Base-by-base conservation (phyloP, 2,113 vertebrate species). In the Channa argus region DNA sequence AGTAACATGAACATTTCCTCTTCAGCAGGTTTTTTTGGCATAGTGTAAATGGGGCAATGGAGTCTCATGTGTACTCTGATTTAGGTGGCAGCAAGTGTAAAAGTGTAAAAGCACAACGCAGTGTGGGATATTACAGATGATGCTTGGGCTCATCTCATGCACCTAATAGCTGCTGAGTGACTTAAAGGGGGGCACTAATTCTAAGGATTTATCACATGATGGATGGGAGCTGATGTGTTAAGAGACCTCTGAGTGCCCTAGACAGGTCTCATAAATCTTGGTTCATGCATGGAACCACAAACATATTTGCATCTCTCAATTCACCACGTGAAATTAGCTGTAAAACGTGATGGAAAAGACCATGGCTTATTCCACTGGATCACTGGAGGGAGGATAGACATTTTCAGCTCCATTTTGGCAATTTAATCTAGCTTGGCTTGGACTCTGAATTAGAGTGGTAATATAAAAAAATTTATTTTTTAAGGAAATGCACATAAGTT, bases 211-310 rank as follows among this genome's bases (percentile, higher is more conserved):
- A 84, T 89, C 86, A 89, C 66, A 85, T 83, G 88, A 90, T 84
- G 68, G 82, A 92, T 91, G 84, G 54, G 44, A 73, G 70, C 75
- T 73, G 80, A 83, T 87, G 74, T 71, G 75, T 79, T 89, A 73
- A 89, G 87, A 92, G 74, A 90, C 88, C 72, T 65, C 60, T 50
- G 70, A 84, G 74, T 59, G 68, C 43, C 74, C 71, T 43, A 73
- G 85, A 84, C 81, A 70, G 83, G 68, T 50, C 51, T 64, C 81
- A 89, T 93, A 88, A 92, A 92, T 93, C 90, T 85, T 79, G 55
- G 63, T 85, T 86, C 86, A 86, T 79, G 86, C 85, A 76, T 90
- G 83, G 84, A 79, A 67, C 79, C 88, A 87, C 83, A 88, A 88
- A 86, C 63, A 88, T 84, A 91, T 90, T 87, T 88, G 81, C 87